Conservation (phyloP, 2,113 vertebrate genomes). For the Hassar affinis region DNA sequence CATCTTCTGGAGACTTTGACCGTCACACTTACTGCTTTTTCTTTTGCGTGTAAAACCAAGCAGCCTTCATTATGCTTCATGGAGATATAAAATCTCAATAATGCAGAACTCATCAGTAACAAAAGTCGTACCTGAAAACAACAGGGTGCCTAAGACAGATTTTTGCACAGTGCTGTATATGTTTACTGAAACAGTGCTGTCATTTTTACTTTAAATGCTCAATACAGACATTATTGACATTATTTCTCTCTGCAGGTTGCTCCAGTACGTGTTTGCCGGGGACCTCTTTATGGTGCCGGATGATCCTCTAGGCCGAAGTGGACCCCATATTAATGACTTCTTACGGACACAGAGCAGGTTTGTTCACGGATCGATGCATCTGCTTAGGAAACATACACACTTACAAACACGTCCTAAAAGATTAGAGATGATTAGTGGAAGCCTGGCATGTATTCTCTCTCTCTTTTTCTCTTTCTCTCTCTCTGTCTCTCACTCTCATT, state of each 20-base stretch:
- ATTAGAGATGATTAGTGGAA: not conserved
- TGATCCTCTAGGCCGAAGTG: constrained; percentile 81
- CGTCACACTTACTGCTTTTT: no score
- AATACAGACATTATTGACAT: not conserved
- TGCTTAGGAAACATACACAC: not conserved
- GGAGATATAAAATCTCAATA: no score
- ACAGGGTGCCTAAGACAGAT: no score
- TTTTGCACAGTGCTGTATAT: no score
- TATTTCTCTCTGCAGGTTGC: constrained; percentile 66
- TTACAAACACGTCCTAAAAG: not conserved
- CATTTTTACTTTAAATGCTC: not conserved
- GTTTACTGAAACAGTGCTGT: not conserved
- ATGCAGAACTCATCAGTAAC: no score
- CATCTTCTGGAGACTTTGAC: not conserved
- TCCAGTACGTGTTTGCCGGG: constrained; percentile 85
- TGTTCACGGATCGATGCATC: not conserved
- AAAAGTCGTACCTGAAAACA: no score
- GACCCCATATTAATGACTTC: constrained; percentile 82
- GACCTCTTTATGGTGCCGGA: constrained; percentile 90
- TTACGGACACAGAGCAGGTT: constrained; percentile 71
- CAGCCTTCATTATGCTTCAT: no score
- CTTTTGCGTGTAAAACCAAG: no score
- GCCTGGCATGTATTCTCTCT: not conserved
- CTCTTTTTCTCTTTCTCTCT: not conserved
- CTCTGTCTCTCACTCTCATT: not conserved